These are phyloP conservation scores for Ceratosolen fusciceps DNA, from an alignment of 1,140 invertebrate species.

Conservation along the genomic window DNA sequence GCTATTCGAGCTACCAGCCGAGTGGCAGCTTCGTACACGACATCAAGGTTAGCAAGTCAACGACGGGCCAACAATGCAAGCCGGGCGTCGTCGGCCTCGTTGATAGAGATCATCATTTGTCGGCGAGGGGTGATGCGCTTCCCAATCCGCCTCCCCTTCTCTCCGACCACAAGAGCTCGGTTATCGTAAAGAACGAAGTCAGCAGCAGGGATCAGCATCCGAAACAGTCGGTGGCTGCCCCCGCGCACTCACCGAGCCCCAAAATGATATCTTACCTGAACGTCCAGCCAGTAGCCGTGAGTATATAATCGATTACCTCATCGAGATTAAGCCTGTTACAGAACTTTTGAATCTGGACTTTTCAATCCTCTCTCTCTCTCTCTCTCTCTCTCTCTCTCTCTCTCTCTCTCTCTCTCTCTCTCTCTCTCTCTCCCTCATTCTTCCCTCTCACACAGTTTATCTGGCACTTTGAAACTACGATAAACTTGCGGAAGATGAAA, in stretches of 20 bases:
- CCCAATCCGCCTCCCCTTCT: constrained; percentile 76
- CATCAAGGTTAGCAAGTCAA: constrained; percentile 65
- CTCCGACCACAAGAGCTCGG: constrained; percentile 80
- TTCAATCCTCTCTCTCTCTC: neutral
- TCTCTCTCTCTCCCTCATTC: too few relatives aligned
- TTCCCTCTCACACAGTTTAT: too few relatives aligned
- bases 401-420: too few relatives aligned
- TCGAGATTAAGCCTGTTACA: too few relatives aligned
- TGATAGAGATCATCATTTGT: constrained; percentile 66
- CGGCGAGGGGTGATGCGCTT: constrained; percentile 69
- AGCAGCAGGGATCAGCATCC: constrained; percentile 33
- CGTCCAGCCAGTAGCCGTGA: constrained; percentile 71
- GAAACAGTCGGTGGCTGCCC: constrained; percentile 62
- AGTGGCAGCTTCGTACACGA: constrained; percentile 69
- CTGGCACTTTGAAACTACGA: too few relatives aligned
- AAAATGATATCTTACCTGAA: constrained; percentile 78
- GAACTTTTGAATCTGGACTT: too few relatives aligned
- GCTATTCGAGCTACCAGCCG: constrained; percentile 78
- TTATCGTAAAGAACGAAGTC: constrained; percentile 84
- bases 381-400: neutral
- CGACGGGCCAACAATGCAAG: constrained; percentile 52
- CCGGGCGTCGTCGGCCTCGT: constrained; percentile 59
- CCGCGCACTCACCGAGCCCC: constrained; percentile 75
- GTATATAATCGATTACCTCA: too few relatives aligned
- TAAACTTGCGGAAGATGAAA: too few relatives aligned